A percentile compares a stretch with the other conserved stretches of the same genome.
Conservation (phyloP, 2,888 invertebrate species). For the Morpho achilles region DNA sequence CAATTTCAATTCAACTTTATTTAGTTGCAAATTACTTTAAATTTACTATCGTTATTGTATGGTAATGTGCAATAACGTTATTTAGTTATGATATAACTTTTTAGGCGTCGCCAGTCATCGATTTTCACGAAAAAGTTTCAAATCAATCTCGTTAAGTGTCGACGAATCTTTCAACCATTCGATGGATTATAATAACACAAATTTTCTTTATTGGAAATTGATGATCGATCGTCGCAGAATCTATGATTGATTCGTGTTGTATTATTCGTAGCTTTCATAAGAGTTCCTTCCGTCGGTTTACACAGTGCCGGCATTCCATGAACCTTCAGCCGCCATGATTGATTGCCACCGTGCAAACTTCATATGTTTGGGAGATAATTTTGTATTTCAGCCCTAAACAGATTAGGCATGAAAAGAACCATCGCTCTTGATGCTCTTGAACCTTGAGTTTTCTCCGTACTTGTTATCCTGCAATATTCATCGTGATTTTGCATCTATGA, state of each 20-base stretch:
- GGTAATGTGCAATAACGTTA: too few species aligned
- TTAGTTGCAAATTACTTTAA: too few species aligned
- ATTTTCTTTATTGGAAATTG: constrained; percentile 66
- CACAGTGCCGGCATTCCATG: constrained; percentile 64
- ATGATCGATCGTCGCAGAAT: constrained; percentile 75
- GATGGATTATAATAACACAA: constrained; percentile 23
- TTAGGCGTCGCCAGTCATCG: too few species aligned
- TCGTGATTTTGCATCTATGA: constrained; percentile 56
- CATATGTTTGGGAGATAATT: constrained; percentile 77
- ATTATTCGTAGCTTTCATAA: constrained; percentile 73
- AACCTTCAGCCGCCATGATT: constrained; percentile 68
- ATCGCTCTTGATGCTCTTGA: too few species aligned
- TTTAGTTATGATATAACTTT: too few species aligned
- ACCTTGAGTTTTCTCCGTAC: constrained; percentile 39
- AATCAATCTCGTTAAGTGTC: constrained; percentile 23
- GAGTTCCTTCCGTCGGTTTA: constrained; percentile 64
- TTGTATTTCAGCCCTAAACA: constrained; percentile 77
- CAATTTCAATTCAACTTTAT: too few species aligned
- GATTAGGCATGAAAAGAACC: constrained; percentile 74
- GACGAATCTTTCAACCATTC: constrained; percentile 15
- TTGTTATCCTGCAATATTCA: constrained; percentile 45
- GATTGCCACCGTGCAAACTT: constrained; percentile 71
- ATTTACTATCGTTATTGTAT: too few species aligned
- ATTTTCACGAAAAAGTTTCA: neutral
- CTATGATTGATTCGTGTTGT: constrained; percentile 77